phyloP scores from a whole-genome alignment of 2,113 vertebrate genomes.

The Centropus bengalensis region DNA sequence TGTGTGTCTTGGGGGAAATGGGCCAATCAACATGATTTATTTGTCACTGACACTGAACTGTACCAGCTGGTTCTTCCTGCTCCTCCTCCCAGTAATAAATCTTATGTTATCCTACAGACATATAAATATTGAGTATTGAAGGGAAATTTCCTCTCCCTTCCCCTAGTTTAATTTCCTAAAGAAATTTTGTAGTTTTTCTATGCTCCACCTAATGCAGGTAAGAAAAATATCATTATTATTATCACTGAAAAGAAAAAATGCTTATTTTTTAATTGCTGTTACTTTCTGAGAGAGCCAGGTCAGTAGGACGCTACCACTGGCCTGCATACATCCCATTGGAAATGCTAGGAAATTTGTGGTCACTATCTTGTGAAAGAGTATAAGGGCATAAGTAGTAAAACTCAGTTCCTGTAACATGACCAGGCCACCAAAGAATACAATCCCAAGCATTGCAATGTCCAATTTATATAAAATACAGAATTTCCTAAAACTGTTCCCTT shows the following conservation, averaged over 20 bases:
- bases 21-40: neutral
- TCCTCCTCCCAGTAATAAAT: neutral
- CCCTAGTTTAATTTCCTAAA: neutral
- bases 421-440: neutral
- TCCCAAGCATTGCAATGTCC: neutral
- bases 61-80: neutral
- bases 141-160: neutral
- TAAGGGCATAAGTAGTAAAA: neutral
- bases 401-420: neutral
- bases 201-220: neutral
- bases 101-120: neutral
- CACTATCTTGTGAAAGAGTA: neutral
- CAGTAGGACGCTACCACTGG: neutral
- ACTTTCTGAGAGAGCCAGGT: neutral
- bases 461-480: neutral
- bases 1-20: neutral
- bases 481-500: neutral
- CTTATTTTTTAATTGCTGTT: neutral
- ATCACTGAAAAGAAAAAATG: neutral
- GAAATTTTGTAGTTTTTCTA: neutral
- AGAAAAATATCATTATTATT: neutral
- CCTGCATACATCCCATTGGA: neutral
- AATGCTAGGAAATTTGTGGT: neutral
- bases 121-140: neutral
- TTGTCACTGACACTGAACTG: neutral